These are phyloP conservation scores for Pammene aurita DNA, from an alignment of 2,888 invertebrate genomes.

Conservation along the genomic window DNA sequence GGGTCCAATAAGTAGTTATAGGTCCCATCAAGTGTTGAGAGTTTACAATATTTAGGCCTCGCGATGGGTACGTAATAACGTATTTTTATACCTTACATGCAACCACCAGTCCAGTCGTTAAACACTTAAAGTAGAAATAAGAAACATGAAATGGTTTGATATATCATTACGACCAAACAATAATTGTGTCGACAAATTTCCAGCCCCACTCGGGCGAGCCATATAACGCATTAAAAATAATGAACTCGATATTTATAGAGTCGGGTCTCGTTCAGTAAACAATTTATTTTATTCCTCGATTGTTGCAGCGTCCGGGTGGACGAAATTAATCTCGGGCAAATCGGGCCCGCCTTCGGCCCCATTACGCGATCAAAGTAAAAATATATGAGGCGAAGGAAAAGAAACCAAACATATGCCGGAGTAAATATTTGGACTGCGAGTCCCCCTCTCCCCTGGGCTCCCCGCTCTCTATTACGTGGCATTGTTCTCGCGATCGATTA, in stretches of 20 bases:
- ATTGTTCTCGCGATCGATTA: constrained; percentile 81
- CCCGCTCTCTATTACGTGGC: constrained; percentile 70
- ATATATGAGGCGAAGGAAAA: constrained; percentile 82
- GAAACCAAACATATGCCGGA: constrained; percentile 81
- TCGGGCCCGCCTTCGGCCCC: constrained; percentile 70
- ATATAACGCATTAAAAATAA: constrained; percentile 40
- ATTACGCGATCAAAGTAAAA: constrained; percentile 81
- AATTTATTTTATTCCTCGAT: constrained; percentile 56
- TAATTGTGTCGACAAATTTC: constrained; percentile 42
- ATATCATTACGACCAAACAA: constrained; percentile 20
- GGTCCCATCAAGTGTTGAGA: too few species aligned
- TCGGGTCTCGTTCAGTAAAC: constrained; percentile 46
- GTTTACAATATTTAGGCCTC: too few species aligned
- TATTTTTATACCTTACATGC: constrained; percentile 44
- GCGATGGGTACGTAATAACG: too few species aligned
- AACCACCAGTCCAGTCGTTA: constrained; percentile 45
- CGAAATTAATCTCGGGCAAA: constrained; percentile 78
- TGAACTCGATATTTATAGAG: constrained; percentile 40
- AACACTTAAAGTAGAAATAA: constrained; percentile 45
- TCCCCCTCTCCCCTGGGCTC: constrained; percentile 54
- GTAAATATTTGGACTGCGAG: constrained; percentile 77
- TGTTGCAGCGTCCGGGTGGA: constrained; percentile 56
- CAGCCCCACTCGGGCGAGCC: constrained; percentile 42
- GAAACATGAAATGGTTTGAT: constrained; percentile 23
- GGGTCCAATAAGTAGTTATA: too few species aligned